Conservation (phyloP, 2,888 invertebrate species). For the Athalia cordata region DNA sequence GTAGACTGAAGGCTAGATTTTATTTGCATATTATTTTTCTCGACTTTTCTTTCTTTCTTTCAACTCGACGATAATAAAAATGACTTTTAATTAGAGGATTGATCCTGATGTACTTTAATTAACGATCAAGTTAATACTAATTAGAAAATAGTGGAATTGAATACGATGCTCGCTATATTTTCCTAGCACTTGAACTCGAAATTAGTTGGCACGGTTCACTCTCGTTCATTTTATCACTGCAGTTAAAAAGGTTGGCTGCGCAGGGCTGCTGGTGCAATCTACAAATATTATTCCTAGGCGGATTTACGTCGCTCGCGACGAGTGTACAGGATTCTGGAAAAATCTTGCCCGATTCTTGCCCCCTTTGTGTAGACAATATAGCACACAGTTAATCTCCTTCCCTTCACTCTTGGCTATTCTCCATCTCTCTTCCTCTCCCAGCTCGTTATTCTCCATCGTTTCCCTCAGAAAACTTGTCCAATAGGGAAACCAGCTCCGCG, state of each 20-base stretch:
- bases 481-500: background rate
- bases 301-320: constrained; percentile 7
- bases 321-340: constrained; percentile 7
- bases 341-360: background rate
- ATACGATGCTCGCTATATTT: constrained; percentile 14
- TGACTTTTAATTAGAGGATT: constrained; percentile 34
- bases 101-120: constrained; percentile 22
- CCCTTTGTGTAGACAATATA: no score
- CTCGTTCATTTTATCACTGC: constrained; percentile 28
- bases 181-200: constrained; percentile 35
- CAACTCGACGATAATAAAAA: background rate
- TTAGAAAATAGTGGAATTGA: constrained; percentile 39
- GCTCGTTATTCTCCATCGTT: constrained; percentile 29
- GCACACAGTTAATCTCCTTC: background rate
- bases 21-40: background rate
- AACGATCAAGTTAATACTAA: constrained; percentile 30
- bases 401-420: constrained; percentile 20
- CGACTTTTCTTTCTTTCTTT: background rate
- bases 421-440: background rate
- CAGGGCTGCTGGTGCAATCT: constrained; percentile 30
- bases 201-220: constrained; percentile 37
- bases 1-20: background rate
- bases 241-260: constrained; percentile 20
- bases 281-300: constrained; percentile 42
- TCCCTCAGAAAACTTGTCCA: constrained; percentile 20